Conservation (phyloP, 2,888 invertebrate species). For the Amblyjoppa proteus region DNA sequence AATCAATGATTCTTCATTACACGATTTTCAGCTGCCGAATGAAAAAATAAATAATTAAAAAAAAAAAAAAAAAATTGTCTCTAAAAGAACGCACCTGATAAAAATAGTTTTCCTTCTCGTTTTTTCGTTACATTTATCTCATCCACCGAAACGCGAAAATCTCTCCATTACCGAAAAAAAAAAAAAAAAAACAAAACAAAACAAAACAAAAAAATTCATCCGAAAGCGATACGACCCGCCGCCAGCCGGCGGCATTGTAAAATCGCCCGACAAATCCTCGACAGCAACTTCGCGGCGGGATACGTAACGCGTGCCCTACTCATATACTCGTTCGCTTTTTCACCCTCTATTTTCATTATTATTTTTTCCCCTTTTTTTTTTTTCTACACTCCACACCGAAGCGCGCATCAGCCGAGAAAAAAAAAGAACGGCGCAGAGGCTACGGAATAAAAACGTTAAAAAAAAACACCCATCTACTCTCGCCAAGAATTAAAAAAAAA, state of each 20-base stretch:
- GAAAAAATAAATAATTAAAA: no score
- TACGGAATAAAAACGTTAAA: conserved; percentile 17
- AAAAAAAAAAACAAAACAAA: conserved; percentile 25
- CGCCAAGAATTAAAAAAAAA: conserved; percentile 23
- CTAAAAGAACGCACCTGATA: no score
- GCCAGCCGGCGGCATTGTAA: conserved; percentile 44
- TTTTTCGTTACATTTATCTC: not conserved
- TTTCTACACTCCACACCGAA: conserved; percentile 52
- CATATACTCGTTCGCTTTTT: conserved; percentile 23
- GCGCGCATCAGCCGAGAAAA: conserved; percentile 20
- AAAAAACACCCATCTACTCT: conserved; percentile 9
- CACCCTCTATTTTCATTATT: conserved; percentile 26
- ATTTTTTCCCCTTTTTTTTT: no score
- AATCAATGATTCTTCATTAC: no score
- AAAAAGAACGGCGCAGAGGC: conserved; percentile 25
- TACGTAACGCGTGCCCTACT: not conserved
- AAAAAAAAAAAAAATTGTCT: no score
- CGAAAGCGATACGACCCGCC: conserved; percentile 37
- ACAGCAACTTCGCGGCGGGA: not conserved
- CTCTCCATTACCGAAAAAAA: not conserved
- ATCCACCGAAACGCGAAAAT: not conserved
- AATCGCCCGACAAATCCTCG: conserved; percentile 50
- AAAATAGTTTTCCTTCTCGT: not conserved
- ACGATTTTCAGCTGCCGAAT: no score
- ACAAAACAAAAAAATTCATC: not conserved